These are phyloP conservation scores for Eucera pruinosa DNA, from an alignment of 2,888 invertebrate species.

Conservation along the genomic window DNA sequence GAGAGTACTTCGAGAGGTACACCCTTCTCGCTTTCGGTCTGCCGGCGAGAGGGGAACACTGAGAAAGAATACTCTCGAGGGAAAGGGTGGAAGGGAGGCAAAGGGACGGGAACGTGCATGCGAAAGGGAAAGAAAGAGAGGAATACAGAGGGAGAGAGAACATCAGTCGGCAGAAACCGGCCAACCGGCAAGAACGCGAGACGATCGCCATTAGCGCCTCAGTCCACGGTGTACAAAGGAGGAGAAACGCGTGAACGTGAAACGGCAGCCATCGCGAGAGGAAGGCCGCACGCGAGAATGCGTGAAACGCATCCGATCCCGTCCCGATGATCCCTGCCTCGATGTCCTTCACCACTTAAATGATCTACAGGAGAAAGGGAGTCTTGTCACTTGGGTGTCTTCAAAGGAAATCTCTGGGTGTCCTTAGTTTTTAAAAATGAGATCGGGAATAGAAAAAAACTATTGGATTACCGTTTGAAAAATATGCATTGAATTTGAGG, in stretches of 20 bases:
- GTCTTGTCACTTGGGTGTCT: slow-evolving; percentile 36
- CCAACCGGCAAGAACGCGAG: slow-evolving; percentile 72
- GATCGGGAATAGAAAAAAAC: no score
- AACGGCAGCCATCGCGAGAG: slow-evolving; percentile 58
- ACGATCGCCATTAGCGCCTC: slow-evolving; percentile 73
- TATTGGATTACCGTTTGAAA: no score
- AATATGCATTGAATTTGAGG: no score
- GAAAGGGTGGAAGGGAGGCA: slow-evolving; percentile 6
- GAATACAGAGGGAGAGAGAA: background rate
- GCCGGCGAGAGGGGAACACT: slow-evolving; percentile 23
- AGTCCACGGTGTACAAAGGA: slow-evolving; percentile 65
- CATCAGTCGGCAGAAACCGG: slow-evolving; percentile 61
- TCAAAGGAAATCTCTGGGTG: no score
- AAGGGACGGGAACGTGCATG: slow-evolving; percentile 8
- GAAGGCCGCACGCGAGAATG: slow-evolving; percentile 74
- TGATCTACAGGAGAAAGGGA: background rate
- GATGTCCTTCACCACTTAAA: slow-evolving; percentile 44
- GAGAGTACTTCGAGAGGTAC: slow-evolving; percentile 60
- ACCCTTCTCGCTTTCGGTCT: slow-evolving; percentile 55
- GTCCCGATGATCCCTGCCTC: slow-evolving; percentile 42
- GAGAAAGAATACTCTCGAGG: slow-evolving; percentile 34
- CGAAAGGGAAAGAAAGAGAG: background rate
- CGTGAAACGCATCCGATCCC: slow-evolving; percentile 68
- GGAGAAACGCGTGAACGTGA: slow-evolving; percentile 61
- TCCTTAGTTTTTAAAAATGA: no score